phyloP scores from a whole-genome alignment of 2,797 vertebrate genomes.

The Spondyliosoma cantharus region DNA sequence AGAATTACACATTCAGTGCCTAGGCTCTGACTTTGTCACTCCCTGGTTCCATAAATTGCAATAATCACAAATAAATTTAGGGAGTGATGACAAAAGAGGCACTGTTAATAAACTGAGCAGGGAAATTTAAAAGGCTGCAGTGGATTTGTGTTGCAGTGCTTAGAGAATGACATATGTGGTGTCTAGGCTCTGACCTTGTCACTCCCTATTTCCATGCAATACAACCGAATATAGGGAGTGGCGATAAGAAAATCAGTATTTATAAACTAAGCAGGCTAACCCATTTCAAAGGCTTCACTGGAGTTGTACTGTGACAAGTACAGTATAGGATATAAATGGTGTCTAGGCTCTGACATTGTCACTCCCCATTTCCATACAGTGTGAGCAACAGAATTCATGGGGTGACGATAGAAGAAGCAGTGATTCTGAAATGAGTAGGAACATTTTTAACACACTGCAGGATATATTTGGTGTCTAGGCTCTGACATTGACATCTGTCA shows the following conservation, averaged over 20 bases:
- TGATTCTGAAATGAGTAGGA: no score
- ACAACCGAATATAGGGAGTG: no score
- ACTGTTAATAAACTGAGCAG: neutral
- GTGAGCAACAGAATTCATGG: no score
- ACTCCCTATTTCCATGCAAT: no score
- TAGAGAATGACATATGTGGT: neutral
- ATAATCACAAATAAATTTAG: neutral
- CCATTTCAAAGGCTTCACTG: neutral
- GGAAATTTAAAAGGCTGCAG: neutral
- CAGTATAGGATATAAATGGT: neutral
- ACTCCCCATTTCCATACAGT: no score
- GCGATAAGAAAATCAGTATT: no score
- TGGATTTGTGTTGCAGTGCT: neutral
- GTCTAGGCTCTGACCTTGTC: neutral
- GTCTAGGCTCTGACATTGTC: neutral
- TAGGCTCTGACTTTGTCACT: neutral
- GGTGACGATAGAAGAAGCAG: no score
- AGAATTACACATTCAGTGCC: neutral
- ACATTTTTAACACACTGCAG: no score
- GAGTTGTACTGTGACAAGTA: neutral
- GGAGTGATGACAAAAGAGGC: neutral
- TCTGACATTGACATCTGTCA: no score
- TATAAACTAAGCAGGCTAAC: no score
- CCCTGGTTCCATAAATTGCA: neutral
- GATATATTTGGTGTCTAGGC: neutral